Evolutionary conservation across 1,140 invertebrate genomes (phyloP).

Genomic region (Lepidurus couesii): DNA sequence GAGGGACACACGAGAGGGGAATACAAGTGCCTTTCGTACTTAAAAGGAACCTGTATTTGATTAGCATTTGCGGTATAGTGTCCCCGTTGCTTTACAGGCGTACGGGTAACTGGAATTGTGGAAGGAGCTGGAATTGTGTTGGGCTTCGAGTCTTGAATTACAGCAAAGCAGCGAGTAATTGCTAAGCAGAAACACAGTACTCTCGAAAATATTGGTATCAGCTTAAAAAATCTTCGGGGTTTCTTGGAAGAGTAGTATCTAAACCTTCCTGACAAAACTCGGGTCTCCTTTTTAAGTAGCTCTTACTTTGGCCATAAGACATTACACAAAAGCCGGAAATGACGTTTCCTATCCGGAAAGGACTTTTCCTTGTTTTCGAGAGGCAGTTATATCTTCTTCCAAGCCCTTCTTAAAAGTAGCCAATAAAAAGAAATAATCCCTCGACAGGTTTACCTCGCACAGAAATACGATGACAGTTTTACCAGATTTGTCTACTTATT

Average conservation of each 20-base stretch:
- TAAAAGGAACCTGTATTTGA: constrained; percentile 19
- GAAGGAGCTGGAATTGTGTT: not conserved
- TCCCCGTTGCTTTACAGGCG: not conserved
- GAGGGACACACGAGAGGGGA: constrained; percentile 15
- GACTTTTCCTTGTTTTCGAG: constrained; percentile 15
- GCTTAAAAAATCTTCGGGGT: not conserved
- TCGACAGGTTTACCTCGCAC: not conserved
- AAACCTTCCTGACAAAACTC: not conserved
- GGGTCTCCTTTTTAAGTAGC: constrained; percentile 2
- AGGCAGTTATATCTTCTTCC: not conserved
- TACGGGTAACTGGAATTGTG: not conserved
- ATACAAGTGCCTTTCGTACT: not conserved
- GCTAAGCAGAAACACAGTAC: not conserved
- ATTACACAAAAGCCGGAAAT: not conserved
- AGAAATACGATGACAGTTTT: not conserved
- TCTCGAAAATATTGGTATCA: not conserved
- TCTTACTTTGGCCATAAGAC: constrained; percentile 5
- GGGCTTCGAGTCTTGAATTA: not conserved
- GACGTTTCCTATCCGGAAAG: constrained; percentile 17
- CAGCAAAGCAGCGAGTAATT: not conserved
- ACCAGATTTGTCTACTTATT: not conserved
- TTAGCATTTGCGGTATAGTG: constrained; percentile 4
- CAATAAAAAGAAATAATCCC: not conserved
- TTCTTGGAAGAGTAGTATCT: not conserved
- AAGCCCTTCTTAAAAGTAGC: not conserved